Evolutionary conservation across 2,113 vertebrate genomes (phyloP), one percentile per base, ranked within the genome.

Genomic region (Podarcis cretensis): DNA sequence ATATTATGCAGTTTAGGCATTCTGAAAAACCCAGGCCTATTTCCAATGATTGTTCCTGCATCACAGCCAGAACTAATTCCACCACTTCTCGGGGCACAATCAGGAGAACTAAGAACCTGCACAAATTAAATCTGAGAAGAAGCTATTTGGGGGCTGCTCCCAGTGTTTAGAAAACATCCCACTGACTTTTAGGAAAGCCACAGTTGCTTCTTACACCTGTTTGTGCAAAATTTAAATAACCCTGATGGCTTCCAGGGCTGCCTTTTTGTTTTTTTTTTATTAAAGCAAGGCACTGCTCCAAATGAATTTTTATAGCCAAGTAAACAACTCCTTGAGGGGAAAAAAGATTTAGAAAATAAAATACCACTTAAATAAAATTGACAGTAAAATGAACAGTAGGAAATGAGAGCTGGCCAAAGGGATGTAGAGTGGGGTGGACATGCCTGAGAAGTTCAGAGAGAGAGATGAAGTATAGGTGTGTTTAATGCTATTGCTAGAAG

Each of bases 301-400:
- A 92, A 85, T 92, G 73, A 86, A 83, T 93, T 84, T 89, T 68
- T 87, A 84, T 87, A 16, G 48, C 74, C 87, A 92, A 92, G 89
- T 66, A 94, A 92, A 84, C 9, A 91, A 68, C 27, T 88, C 40
- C 74, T 71, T 81, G 90, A 90, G 57, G 32, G 16, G 88, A 5
- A 63, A 20, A 63, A 63, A 63, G 59, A 20, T 63, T 63, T 20
- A 63, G 16, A 20, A 63, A 63, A 63, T 63, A 76, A 21, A 81
- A 37, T 6, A 30, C 9, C 4, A 88, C n/a, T 90, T 88, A 32
- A 82, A 87, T 35, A 23, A 76, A 89, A 94, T 89, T 63, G 18
- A 20, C 59, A 63, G 59, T 63, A 20, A 63, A 63, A 20, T 63
- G 59, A 63, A 63, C 16, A 63, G 59, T 63, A 5, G 59, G 59